Evolutionary conservation across 2,797 vertebrate species (phyloP), one percentile per base, ranked within the genome.

Genomic region (Brachymystax lenok): DNA sequence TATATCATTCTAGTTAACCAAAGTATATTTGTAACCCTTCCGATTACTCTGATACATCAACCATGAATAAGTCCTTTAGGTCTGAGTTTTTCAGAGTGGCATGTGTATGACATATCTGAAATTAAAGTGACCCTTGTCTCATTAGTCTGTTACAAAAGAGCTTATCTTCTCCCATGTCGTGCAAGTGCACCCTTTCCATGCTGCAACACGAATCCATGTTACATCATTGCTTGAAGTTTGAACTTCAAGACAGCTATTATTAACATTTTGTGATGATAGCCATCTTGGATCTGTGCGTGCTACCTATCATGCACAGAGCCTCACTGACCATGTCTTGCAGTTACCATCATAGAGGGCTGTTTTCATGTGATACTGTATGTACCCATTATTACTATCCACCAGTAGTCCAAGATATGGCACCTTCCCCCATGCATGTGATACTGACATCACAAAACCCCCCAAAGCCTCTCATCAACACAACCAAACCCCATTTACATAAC

Each of bases 201-300:
- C 40, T 52, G 0, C 16, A 46, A 71, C 40, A 52, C 17, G 14
- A 27, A 81, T 82, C 83, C 82, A 87, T 86, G 84, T 85, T 85
- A 77, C 68, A 77, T 59, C 69, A 77, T 79, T 71, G 74, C 69
- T 40, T 40, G 68, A 68, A 69, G 5, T 30, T 68, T 16, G 27
- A 33, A 30, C 35, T 3, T 13, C 35, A 21, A 21, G 56, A 19
- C 56, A 7, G 17, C n/a, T 59, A n/a, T 21, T 59, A 59, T 21
- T 21, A 21, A 59, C 17, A 46, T 46, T 46, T 46, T 59, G n/a
- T 19, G n/a, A 59, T 59, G 54, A 6, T 17, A 17, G 54, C 54
- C 54, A 59, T 59, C 21, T 59, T 59, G 56, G 7, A 19, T 59
- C 19, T 59, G 19, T 59, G 56, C 5, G 19, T 19, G 17, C 17